These are phyloP conservation scores for Catharus ustulatus DNA, from an alignment of 2,797 vertebrate genomes.

Conservation along the genomic window DNA sequence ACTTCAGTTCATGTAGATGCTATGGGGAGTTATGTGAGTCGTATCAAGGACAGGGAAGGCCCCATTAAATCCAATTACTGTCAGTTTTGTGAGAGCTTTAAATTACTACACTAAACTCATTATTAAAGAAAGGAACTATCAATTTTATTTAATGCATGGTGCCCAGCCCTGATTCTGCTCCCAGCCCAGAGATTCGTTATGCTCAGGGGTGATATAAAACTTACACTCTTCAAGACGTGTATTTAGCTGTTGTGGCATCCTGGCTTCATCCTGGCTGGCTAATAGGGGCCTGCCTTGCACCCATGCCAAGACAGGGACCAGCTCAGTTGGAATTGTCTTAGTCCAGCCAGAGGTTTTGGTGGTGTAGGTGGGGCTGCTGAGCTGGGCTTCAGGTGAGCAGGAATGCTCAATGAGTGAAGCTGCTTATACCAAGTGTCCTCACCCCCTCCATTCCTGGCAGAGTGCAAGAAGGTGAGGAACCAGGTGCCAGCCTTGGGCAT, in stretches of 20 bases:
- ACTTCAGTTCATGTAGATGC: background rate
- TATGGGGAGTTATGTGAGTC: background rate
- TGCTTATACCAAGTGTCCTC: background rate
- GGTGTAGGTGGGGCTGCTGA: background rate
- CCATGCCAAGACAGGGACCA: background rate
- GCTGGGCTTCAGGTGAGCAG: background rate
- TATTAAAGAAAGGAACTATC: constrained; percentile 49
- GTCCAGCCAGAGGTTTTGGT: background rate
- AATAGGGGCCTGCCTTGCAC: background rate
- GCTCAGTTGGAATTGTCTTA: background rate
- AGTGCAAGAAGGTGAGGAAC: background rate
- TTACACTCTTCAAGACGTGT: background rate
- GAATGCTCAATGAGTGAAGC: accelerated
- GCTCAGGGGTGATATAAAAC: background rate
- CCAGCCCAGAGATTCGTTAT: accelerated
- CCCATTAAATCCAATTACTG: constrained; percentile 48
- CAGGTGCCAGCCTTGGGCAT: background rate
- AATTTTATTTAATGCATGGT: constrained; percentile 35
- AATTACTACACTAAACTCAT: constrained; percentile 37
- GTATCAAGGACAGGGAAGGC: constrained; percentile 44
- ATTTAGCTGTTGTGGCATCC: background rate
- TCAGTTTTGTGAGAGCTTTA: constrained; percentile 37
- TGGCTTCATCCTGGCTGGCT: background rate
- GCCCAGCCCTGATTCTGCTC: constrained; percentile 17
- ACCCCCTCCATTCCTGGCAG: accelerated